Evolutionary conservation across 2,113 vertebrate species (phyloP).

Genomic region (Sapajus apella): DNA sequence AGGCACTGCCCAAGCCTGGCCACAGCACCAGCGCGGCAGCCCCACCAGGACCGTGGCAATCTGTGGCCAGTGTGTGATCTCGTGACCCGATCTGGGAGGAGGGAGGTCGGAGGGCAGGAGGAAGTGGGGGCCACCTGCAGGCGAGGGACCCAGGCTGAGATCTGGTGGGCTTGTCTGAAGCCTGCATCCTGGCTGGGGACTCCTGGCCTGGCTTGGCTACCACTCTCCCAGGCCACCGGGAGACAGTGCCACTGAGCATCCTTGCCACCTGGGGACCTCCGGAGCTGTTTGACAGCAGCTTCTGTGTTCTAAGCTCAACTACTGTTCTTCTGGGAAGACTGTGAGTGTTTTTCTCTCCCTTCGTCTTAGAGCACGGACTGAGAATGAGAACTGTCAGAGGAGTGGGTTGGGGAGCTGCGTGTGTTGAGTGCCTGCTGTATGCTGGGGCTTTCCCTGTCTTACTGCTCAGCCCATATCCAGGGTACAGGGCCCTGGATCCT

Average conservation of each 20-base stretch:
- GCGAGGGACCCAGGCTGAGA: not conserved
- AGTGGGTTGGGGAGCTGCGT: accelerated
- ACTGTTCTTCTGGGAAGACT: not conserved
- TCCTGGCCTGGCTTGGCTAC: accelerated
- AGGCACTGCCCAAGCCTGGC: not conserved
- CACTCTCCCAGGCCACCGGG: accelerated
- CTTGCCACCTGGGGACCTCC: accelerated
- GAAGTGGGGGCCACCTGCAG: accelerated
- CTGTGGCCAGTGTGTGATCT: not conserved
- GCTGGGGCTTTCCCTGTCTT: not conserved
- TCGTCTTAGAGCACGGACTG: accelerated
- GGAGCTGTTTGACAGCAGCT: accelerated
- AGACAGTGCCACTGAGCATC: accelerated
- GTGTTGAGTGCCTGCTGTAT: accelerated
- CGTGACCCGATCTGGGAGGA: not conserved
- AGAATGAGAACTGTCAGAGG: accelerated
- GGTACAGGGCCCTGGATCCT: no score
- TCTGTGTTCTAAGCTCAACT: accelerated
- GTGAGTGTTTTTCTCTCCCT: accelerated
- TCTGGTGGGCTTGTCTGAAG: no score
- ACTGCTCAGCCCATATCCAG: accelerated
- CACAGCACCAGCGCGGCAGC: accelerated
- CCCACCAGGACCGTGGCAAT: accelerated
- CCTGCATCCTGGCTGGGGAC: no score
- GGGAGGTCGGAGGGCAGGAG: not conserved